Conservation (phyloP, 2,113 vertebrate species). For the Pachyramphus minor region DNA sequence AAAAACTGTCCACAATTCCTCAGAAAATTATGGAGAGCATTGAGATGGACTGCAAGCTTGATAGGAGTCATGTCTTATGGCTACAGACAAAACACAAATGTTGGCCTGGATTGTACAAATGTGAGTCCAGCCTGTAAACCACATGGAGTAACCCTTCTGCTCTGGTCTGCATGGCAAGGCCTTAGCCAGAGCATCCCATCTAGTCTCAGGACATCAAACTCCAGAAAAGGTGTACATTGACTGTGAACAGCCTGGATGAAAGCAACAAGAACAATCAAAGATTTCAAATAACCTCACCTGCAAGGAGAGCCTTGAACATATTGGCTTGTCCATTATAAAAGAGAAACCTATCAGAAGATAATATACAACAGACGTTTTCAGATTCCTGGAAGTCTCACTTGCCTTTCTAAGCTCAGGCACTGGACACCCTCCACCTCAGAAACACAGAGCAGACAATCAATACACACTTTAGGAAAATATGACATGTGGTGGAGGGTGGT, state of each 20-base stretch:
- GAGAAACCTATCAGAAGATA: neutral
- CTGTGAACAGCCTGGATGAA: neutral
- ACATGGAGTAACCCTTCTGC: neutral
- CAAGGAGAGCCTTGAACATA: neutral
- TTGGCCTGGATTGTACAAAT: neutral
- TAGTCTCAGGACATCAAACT: neutral
- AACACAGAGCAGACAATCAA: neutral
- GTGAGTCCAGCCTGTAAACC: neutral
- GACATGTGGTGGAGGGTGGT: neutral
- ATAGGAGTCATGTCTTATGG: neutral
- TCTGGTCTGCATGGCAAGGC: neutral
- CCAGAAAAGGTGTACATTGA: neutral
- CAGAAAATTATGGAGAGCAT: neutral
- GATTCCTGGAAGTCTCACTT: neutral
- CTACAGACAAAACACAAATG: neutral
- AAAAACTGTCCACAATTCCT: neutral
- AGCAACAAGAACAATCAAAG: neutral
- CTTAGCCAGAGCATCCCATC: neutral
- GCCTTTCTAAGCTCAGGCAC: neutral
- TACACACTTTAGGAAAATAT: fast-evolving
- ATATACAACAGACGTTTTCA: neutral
- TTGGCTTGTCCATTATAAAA: neutral
- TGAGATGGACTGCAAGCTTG: neutral
- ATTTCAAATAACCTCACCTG: neutral
- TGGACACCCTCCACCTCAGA: neutral